phyloP scores from a whole-genome alignment of 2,113 vertebrate species.

The Danio rerio region DNA sequence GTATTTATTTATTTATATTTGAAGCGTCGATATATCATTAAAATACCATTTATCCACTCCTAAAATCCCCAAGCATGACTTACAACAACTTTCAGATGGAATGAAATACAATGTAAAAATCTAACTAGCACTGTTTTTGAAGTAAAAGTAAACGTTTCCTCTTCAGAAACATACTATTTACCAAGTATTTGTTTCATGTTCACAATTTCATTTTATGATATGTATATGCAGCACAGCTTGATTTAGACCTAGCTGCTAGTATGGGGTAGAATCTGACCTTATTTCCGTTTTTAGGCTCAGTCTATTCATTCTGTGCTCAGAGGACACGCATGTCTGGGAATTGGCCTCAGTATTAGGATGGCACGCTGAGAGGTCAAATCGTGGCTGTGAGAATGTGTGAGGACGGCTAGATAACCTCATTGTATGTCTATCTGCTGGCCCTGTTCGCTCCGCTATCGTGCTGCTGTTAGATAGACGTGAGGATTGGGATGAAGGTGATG shows the following conservation, averaged over 20 bases:
- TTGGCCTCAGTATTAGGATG: slow-evolving; percentile 18
- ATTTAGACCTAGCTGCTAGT: neutral
- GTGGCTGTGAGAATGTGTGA: slow-evolving; percentile 46
- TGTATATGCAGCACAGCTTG: neutral
- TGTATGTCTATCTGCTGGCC: slow-evolving; percentile 40
- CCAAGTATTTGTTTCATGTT: too few species aligned
- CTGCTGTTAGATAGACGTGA: slow-evolving; percentile 70
- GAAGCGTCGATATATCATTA: too few species aligned
- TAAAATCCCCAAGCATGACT: too few species aligned
- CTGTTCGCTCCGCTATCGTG: slow-evolving; percentile 62
- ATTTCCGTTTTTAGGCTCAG: neutral
- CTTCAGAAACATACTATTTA: too few species aligned
- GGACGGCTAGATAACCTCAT: slow-evolving; percentile 51
- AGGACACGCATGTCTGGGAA: slow-evolving; percentile 20
- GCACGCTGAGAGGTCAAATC: slow-evolving; percentile 39
- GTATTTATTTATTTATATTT: too few species aligned
- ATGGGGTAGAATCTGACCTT: neutral
- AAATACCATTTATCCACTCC: too few species aligned
- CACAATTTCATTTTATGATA: neutral
- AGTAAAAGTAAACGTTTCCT: too few species aligned
- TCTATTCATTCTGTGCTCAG: neutral
- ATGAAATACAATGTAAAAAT: too few species aligned
- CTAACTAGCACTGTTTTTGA: too few species aligned
- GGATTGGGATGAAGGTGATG: slow-evolving; percentile 64
- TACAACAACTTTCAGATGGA: too few species aligned